Evolutionary conservation across 2,113 vertebrate species (phyloP).

Genomic region (Rynchops niger): DNA sequence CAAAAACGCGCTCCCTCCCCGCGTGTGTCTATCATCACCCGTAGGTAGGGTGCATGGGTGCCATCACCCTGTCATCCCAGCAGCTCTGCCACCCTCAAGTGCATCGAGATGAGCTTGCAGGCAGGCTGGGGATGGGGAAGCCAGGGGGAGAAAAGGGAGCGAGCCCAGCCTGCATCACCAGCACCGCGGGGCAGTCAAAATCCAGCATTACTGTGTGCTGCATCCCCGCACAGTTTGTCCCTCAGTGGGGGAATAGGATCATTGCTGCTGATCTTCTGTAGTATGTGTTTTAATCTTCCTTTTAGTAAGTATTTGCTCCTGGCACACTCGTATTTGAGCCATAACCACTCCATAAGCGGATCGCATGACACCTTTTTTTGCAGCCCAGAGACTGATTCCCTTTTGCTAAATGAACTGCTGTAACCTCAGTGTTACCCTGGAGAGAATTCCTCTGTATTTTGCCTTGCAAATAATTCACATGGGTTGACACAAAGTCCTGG

Average conservation of each 20-base stretch:
- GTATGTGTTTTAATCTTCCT: neutral
- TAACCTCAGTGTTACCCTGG: slow-evolving; percentile 17
- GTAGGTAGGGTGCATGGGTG: neutral
- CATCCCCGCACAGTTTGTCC: neutral
- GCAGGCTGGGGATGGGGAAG: neutral
- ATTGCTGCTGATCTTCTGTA: neutral
- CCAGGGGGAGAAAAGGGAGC: neutral
- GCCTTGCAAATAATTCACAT: neutral
- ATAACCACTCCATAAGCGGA: neutral
- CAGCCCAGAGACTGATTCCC: neutral
- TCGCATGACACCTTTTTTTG: neutral
- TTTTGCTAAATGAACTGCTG: neutral
- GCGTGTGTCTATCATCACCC: neutral
- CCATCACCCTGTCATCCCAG: neutral
- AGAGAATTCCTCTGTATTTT: slow-evolving; percentile 26
- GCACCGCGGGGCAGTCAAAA: fast-evolving
- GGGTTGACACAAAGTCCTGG: neutral
- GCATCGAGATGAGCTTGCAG: fast-evolving
- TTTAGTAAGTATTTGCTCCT: neutral
- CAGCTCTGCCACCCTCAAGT: neutral
- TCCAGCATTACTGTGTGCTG: neutral
- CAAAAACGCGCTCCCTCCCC: neutral
- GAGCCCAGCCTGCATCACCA: neutral
- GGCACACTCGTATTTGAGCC: neutral
- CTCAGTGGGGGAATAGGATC: neutral